A percentile compares a stretch with the other conserved stretches of the same genome.
Evolutionary conservation across 2,797 vertebrate genomes (phyloP).

Genomic region (Emys orbicularis): DNA sequence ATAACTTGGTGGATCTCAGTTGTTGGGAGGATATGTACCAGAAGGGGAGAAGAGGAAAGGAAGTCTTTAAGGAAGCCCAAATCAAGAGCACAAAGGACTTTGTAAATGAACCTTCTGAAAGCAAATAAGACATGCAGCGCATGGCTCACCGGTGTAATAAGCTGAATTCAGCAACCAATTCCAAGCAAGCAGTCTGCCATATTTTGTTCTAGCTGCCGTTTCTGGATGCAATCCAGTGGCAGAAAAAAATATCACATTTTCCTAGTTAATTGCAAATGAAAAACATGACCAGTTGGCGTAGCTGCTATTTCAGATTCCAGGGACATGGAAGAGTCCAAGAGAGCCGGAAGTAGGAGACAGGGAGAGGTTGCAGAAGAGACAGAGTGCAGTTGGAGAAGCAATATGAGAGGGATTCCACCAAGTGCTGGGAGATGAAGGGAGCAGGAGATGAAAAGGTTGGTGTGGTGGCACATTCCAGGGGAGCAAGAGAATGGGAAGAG

Average conservation of each 20-base stretch:
- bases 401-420: background rate
- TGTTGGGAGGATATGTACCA: background rate
- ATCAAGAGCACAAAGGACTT: background rate
- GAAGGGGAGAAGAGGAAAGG: background rate
- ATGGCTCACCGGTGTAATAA: background rate
- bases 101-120: background rate
- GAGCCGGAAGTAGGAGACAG: background rate
- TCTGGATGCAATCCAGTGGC: background rate
- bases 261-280: background rate
- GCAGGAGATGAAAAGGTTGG: background rate
- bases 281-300: rapidly evolving
- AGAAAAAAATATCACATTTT: background rate
- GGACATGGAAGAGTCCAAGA: background rate
- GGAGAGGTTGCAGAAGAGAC: background rate
- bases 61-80: background rate
- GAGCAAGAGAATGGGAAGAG: background rate
- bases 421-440: background rate
- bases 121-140: background rate
- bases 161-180: background rate
- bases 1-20: background rate
- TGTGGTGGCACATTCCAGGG: too few relatives aligned
- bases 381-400: background rate
- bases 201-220: background rate
- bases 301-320: background rate
- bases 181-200: background rate